Evolutionary conservation across 1,140 invertebrate species (phyloP), one percentile per base, ranked within the genome.

Genomic region (Melipona quadrifasciata): DNA sequence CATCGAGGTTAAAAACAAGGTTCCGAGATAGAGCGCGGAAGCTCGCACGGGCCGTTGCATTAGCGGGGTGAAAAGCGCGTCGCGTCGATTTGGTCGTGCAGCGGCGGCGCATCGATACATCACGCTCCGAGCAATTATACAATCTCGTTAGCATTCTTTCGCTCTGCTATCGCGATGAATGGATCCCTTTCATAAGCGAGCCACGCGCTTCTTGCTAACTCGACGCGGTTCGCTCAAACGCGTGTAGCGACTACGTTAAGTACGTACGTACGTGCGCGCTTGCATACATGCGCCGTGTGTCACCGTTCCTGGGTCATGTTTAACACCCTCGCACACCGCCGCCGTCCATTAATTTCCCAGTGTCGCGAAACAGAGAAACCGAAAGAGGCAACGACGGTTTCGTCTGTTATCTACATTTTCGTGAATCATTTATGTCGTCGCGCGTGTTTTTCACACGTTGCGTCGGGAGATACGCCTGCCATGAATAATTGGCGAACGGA

Each of bases 141-240:
- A 85, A 89, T 89, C 87, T 53, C 87, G 85, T 81, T 88, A 71
- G 74, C 64, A 85, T 88, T 88, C 86, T 88, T 88, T 53, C 57
- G 11, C 61, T 24, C 82, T 80, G 61, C 70, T 72, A 89, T 89
- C 85, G 78, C 76, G 57, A 86, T 89, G 87, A 89, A 89, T 88
- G 87, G 87, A 51, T 47, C 80, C 76, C 87, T 88, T 89, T 89
- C 83, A 89, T 88, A 57, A 61, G n/a, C 51, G 74, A 85, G 74
- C 86, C 86, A 88, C 87, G 86, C 86, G 86, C 84, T 88, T 57
- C 78, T 87, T 68, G 64, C 71, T 31, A 55, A 81, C 76, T 73
- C 73, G 82, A 65, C 77, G 76, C 73, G 39, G 39, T 88, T 31
- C 39, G 78, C 75, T 88, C 51, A 80, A 57, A 80, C 70, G 77